These are phyloP conservation scores for Dryobota labecula DNA, from an alignment of 2,888 invertebrate genomes.

Conservation along the genomic window DNA sequence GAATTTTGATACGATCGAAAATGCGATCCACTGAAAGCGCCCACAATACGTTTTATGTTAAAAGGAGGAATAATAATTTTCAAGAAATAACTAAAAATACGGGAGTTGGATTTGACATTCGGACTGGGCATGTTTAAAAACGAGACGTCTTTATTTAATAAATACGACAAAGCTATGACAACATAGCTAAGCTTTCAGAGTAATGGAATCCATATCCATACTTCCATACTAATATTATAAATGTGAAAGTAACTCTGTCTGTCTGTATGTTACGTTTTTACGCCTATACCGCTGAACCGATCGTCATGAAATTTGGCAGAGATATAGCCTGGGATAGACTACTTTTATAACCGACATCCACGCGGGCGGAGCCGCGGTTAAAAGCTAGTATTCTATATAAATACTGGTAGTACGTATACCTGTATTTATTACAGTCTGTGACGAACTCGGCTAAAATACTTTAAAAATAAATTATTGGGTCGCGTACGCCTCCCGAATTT, in stretches of 20 bases:
- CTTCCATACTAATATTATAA: too few species aligned
- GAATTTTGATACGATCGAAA: not conserved
- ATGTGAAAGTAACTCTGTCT: too few species aligned
- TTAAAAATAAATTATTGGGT: not conserved
- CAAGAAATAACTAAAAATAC: not conserved
- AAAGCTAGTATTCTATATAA: not conserved
- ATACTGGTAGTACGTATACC: not conserved
- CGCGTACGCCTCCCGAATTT: constrained; percentile 14
- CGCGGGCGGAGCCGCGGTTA: too few species aligned
- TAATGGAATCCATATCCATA: too few species aligned
- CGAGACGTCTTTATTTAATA: not conserved
- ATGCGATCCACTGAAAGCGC: not conserved
- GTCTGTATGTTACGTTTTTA: too few species aligned
- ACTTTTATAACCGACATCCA: too few species aligned
- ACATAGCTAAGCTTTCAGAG: not conserved
- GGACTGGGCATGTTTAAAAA: not conserved
- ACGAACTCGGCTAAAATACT: not conserved
- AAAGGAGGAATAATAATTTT: not conserved
- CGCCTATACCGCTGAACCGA: too few species aligned
- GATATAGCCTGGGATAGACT: too few species aligned
- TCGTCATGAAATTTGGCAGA: too few species aligned
- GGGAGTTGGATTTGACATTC: too few species aligned
- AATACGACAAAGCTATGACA: not conserved
- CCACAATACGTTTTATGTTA: too few species aligned
- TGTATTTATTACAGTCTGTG: not conserved